Base-by-base conservation (phyloP, 37 sponge, comb jelly and placozoan species). In the Beroe ovata region DNA sequence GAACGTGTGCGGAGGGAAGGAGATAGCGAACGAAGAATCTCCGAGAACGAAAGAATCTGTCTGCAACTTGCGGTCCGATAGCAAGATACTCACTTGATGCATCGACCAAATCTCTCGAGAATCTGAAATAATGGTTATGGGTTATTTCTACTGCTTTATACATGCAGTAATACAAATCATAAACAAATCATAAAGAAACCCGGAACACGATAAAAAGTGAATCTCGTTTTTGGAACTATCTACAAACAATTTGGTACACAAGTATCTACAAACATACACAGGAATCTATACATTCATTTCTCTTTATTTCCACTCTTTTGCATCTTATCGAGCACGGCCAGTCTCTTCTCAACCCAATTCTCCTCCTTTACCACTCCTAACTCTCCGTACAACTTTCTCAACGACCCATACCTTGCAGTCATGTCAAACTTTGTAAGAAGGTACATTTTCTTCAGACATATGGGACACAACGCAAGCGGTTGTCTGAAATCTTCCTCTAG, bases 381-480 rank as follows among this genome's bases (percentile, higher is more conserved):
- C 19, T 88, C 88, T 72, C 42, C 26, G 64, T 90, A 96, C 64
- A 93, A 92, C 16, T 35, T 89, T 28, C n/a, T 20, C 71, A 96
- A 77, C 22, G 35, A 16, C 84, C 25, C 0, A 61, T 95, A 96
- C 58, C 97, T 89, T 22, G 89, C 40, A 16, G 92, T 64, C 4
- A 94, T 90, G 88, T 94, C 92, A 66, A 93, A 96, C 14, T 93
- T 93, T 60, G 89, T 92, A 60, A 96, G 91, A 23, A 88, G 29
- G 58, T 94, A 92, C 60, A 96, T 60, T 64, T 96, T 96, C 23
- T 81, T 88, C 19, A 96, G 92, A 39, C 95, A 95, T 0, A 95
- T 93, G 0, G 97, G 97, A 91, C 97, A 96, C 29, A 96, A 90
- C 60, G 89, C 64, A 95, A 96, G 95, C 36, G 96, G 93, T 89